Evolutionary conservation across 2,888 invertebrate species (phyloP).

Genomic region (Callosobruchus maculatus): DNA sequence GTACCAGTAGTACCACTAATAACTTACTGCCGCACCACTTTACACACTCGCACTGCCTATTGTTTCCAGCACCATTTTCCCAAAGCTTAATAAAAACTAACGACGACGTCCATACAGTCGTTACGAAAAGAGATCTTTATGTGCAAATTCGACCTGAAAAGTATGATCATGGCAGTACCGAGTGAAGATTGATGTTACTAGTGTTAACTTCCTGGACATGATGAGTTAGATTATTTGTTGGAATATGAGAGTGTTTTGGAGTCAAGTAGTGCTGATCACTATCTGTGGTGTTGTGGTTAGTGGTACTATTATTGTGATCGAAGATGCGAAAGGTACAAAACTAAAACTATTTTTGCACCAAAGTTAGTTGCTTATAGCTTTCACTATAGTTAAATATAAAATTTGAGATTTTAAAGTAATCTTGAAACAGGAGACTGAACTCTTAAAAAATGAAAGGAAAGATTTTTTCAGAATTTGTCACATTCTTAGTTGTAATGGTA

Average conservation of each 20-base stretch:
- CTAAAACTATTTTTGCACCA: too few species aligned
- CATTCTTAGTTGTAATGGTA: too few species aligned
- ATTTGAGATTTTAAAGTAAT: too few species aligned
- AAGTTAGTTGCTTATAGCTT: too few species aligned
- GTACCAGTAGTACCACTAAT: neutral
- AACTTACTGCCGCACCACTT: neutral
- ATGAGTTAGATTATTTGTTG: neutral
- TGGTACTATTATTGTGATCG: constrained; percentile 36
- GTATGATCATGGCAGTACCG: neutral
- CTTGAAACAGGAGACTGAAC: too few species aligned
- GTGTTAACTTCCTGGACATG: neutral
- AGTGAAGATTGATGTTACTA: neutral
- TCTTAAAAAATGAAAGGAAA: too few species aligned
- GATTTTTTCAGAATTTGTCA: too few species aligned
- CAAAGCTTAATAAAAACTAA: neutral
- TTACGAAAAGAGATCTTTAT: neutral
- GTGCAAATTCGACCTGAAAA: neutral
- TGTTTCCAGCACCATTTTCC: neutral
- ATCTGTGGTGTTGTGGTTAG: constrained; percentile 9
- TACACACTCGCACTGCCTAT: neutral
- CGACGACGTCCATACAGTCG: neutral
- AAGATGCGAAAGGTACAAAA: constrained; percentile 39
- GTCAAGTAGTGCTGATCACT: neutral
- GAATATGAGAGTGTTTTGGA: neutral
- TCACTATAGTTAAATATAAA: too few species aligned